Percentiles rank a stretch among this genome's conserved stretches.
Conservation (phyloP, 2,113 vertebrate genomes). For the Arothron firmamentum region DNA sequence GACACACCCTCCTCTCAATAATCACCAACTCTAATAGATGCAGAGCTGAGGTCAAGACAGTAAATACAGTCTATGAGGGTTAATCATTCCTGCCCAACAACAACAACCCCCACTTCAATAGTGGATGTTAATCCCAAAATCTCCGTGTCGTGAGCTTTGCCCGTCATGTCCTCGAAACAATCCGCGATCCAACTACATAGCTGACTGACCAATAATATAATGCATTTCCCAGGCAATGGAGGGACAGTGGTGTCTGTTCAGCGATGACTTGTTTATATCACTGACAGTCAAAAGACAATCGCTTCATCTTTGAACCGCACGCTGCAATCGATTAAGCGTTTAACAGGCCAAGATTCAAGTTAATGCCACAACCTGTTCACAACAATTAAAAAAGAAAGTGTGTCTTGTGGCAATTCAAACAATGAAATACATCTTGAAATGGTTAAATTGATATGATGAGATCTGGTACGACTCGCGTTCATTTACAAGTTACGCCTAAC, state of each 20-base stretch:
- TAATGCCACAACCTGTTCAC: constrained; percentile 23
- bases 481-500: constrained; percentile 20
- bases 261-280: background rate
- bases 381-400: background rate
- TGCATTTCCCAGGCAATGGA: background rate
- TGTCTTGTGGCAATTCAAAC: background rate
- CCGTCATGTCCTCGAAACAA: constrained; percentile 42
- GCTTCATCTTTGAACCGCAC: constrained; percentile 1
- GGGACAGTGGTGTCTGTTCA: background rate
- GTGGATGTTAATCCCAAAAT: constrained; percentile 69
- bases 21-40: constrained; percentile 27
- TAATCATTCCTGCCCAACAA: constrained; percentile 56
- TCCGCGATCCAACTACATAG: constrained; percentile 7
- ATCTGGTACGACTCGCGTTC: background rate
- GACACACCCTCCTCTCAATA: constrained; percentile 56
- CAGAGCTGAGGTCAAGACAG: constrained; percentile 6
- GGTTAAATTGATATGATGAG: background rate
- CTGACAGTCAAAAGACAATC: background rate
- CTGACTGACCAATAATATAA: background rate
- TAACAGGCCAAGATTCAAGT: constrained; percentile 26
- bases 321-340: constrained; percentile 4
- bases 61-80: constrained; percentile 34
- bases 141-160: constrained; percentile 37
- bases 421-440: accelerated
- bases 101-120: constrained; percentile 43